Percentiles rank a stretch among this genome's conserved stretches.
Evolutionary conservation across 2,113 vertebrate species (phyloP).

Genomic region (Mustelus asterias): DNA sequence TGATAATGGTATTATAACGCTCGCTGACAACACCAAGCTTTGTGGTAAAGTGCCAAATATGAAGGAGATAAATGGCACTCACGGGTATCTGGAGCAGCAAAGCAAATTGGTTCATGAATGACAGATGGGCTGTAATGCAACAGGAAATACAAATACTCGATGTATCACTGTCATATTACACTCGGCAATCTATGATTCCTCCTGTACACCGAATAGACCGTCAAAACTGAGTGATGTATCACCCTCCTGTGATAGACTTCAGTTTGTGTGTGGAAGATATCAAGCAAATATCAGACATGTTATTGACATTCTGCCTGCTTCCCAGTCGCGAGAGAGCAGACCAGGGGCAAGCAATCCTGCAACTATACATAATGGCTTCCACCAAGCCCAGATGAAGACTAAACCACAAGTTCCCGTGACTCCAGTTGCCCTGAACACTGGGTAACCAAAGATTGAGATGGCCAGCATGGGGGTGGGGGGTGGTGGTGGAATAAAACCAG

Average conservation of each 20-base stretch:
- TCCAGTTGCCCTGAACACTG: too few species aligned
- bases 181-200: not conserved
- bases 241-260: not conserved
- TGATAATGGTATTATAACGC: not conserved
- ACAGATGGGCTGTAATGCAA: conserved; percentile 14
- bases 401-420: too few species aligned
- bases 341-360: not conserved
- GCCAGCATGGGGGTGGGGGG: too few species aligned
- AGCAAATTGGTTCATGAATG: not conserved
- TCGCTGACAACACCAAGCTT: not conserved
- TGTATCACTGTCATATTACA: not conserved
- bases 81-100: not conserved
- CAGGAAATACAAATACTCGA: not conserved
- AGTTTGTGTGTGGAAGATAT: not conserved
- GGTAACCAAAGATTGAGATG: too few species aligned
- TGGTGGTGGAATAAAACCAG: too few species aligned
- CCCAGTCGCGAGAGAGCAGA: not conserved
- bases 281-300: not conserved
- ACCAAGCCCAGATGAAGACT: not conserved
- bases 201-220: not conserved
- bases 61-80: not conserved
- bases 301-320: not conserved
- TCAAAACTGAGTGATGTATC: not conserved
- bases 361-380: not conserved
- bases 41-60: not conserved